Evolutionary conservation across 2,797 vertebrate genomes (phyloP).

Genomic region (Typhlichthys subterraneus): DNA sequence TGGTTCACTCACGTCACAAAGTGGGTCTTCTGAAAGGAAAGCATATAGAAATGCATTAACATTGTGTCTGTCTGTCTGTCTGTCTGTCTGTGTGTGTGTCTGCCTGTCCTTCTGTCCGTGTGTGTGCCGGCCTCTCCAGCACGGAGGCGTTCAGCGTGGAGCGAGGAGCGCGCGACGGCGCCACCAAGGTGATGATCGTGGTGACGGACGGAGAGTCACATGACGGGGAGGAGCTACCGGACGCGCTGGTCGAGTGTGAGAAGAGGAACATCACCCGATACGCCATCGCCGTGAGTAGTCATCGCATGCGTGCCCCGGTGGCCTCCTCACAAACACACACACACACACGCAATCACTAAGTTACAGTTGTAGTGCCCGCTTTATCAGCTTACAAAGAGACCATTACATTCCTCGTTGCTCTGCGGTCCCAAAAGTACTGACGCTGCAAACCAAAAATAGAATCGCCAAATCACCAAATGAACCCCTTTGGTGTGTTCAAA

Average conservation of each 20-base stretch:
- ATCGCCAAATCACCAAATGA: slow-evolving; percentile 55
- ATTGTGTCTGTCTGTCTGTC: not conserved
- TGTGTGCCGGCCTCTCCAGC: slow-evolving; percentile 61
- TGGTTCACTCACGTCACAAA: not conserved
- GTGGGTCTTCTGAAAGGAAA: not conserved
- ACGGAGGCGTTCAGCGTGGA: slow-evolving; percentile 87
- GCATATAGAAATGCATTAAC: not conserved
- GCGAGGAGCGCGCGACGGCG: slow-evolving; percentile 84
- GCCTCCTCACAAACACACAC: slow-evolving; percentile 4
- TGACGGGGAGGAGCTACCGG: slow-evolving; percentile 88
- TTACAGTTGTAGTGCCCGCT: not conserved
- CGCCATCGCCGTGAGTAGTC: slow-evolving; percentile 88
- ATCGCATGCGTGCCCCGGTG: not conserved
- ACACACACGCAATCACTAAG: slow-evolving; percentile 10
- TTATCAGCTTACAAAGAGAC: slow-evolving; percentile 14
- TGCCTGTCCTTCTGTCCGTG: not conserved
- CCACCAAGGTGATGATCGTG: slow-evolving; percentile 91
- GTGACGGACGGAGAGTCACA: slow-evolving; percentile 97
- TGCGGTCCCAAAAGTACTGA: slow-evolving; percentile 38
- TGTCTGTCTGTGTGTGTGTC: not conserved
- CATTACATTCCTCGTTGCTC: slow-evolving; percentile 40
- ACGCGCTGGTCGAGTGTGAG: slow-evolving; percentile 83
- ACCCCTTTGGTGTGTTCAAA: slow-evolving; percentile 49
- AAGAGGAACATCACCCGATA: slow-evolving; percentile 89
- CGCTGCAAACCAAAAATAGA: slow-evolving; percentile 46